Evolutionary conservation across 1,140 invertebrate species (phyloP), one percentile per base, ranked within the genome.

Genomic region (Holotrichia oblita): DNA sequence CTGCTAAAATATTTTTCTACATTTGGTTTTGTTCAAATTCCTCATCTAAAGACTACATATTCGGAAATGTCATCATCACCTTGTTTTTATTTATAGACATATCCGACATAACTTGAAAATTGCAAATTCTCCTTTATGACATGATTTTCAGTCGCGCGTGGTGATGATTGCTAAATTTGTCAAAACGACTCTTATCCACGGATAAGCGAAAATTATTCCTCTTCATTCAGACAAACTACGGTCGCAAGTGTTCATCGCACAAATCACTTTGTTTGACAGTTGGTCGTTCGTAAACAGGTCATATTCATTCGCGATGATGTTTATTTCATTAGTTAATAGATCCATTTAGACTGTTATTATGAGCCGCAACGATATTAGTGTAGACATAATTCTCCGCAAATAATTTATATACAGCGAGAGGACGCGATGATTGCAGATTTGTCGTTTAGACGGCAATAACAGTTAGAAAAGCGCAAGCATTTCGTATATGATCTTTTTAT

Each of bases 291-390:
- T 55, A 55, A 55, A 55, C 48, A 55, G 14, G 12, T 55, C 14
- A 55, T 55, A 55, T 55, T 55, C 12, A 55, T 55, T 17, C 7
- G 48, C 14, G n/a, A 55, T 55, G 48, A 55, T 55, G 48, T n/a
- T 55, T 55, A 55, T 55, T 55, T 17, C n/a, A n/a, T 17, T 55
- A 55, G 48, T 55, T 55, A 55, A 55, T 55, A 55, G 10, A 55
- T 14, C 17, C 42, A 44, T 44, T 44, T 3, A 44, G 42, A 10
- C 8, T 0, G 42, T 17, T 17, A n/a, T 55, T 55, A 17, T 17
- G 48, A 6, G 14, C 14, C 14, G 48, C 3, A 2, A 17, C 48
- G 48, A 17, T 55, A n/a, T 55, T 55, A 55, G 6, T 55, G 48
- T n/a, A 55, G 48, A 17, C 12, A 3, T 55, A 17, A 17, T 55